Evolutionary conservation across 2,888 invertebrate species (phyloP).

Genomic region (Pterobdella sp.): DNA sequence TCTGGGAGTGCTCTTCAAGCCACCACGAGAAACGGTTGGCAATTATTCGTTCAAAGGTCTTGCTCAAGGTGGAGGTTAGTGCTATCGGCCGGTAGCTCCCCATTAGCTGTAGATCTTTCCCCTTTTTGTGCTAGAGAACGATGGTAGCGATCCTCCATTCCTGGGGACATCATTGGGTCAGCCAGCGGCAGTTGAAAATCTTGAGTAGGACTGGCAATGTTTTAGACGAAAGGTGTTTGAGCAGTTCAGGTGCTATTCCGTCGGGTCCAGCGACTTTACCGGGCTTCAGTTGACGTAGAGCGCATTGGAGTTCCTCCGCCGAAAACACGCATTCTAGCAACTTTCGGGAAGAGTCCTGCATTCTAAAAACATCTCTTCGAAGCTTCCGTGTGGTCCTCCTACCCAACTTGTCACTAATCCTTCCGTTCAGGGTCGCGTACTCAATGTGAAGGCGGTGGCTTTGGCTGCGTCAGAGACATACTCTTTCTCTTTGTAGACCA

Average conservation of each 20-base stretch:
- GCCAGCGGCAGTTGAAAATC: not conserved
- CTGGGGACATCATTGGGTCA: not conserved
- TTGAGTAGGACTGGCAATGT: not conserved
- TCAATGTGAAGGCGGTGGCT: not conserved
- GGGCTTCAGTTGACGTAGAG: not conserved
- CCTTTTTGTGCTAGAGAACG: not conserved
- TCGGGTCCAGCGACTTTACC: not conserved
- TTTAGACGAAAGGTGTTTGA: not conserved
- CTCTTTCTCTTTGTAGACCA: not conserved
- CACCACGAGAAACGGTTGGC: conserved; percentile 3
- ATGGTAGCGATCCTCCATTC: not conserved
- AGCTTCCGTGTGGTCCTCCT: not conserved
- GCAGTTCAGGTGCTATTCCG: not conserved
- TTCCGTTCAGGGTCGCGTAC: not conserved
- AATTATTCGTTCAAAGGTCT: not conserved
- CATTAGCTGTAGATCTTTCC: not conserved
- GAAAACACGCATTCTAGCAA: not conserved
- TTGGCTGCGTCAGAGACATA: not conserved
- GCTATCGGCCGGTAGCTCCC: not conserved
- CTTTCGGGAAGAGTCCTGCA: not conserved
- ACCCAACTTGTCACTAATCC: not conserved
- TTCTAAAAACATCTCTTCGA: not conserved
- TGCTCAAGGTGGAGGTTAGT: conserved; percentile 8
- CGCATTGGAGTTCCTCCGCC: not conserved
- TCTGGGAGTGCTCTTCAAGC: not conserved